Evolutionary conservation across 2,797 vertebrate species (phyloP), one percentile per base, ranked within the genome.

Genomic region (Gastrophryne carolinensis): DNA sequence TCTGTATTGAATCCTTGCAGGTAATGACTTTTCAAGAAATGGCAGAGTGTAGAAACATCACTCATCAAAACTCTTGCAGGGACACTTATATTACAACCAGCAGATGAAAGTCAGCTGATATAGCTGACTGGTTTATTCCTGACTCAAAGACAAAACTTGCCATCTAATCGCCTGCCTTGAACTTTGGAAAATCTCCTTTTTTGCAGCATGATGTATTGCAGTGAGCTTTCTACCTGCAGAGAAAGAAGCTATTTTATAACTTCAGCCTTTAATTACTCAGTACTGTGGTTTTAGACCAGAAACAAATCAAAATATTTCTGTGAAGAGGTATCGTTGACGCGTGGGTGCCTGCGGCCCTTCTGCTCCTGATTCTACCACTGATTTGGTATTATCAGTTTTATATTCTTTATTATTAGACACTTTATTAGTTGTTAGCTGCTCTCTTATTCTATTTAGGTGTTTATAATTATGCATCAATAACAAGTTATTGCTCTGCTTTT

Each of bases 121-220:
- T 54, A 62, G 47, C 52, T 69, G 62, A 69, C 58, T 54, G 15
- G 23, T 52, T 75, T 47, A 75, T 61, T 19, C 44, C 34, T 27
- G 44, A 44, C 19, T 61, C 32, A 17, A 15, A 70, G 44, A 62
- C 32, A 44, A 63, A 76, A 62, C 44, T 47, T 70, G 29, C 39
- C 23, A 23, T 68, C 52, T 54, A 62, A 75, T 68, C 35, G 69
- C 62, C 70, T 76, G 44, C 57, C 63, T 76, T 76, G 56, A 70
- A 70, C 24, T 34, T 41, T 30, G 41, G 47, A 44, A 54, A 76
- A 62, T 63, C 17, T 69, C 65, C 62, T 52, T 30, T 56, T 39
- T 26, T 69, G 17, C 35, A 29, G 12, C 27, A 32, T 68, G 73
- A 76, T 53, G 49, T 54, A 62, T 53, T 50, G 24, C 44, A 62